phyloP scores from a whole-genome alignment of 2,113 vertebrate species.

The Alaudala cheleensis region DNA sequence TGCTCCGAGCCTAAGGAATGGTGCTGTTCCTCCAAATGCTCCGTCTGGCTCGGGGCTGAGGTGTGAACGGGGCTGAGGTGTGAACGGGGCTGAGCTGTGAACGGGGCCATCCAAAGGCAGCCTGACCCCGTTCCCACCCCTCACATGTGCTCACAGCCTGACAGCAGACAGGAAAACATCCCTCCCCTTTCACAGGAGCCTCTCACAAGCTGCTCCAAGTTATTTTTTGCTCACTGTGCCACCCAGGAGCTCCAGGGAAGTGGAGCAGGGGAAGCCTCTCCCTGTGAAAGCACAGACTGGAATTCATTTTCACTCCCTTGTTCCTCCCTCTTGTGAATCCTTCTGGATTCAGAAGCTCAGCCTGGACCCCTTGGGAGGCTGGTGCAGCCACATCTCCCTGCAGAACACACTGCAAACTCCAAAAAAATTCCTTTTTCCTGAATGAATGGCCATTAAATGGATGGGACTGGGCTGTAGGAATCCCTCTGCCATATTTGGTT shows the following conservation, averaged over 20 bases:
- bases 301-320: neutral
- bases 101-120: neutral
- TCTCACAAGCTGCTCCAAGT: neutral
- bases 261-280: neutral
- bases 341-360: neutral
- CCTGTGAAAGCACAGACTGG: neutral
- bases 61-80: neutral
- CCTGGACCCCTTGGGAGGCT: neutral
- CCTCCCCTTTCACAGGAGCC: neutral
- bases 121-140: neutral
- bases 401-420: neutral
- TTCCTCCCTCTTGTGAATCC: neutral
- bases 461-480: neutral
- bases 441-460: neutral
- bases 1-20: neutral
- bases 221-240: neutral
- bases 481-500: neutral
- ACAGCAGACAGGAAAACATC: neutral
- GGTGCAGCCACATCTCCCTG: neutral
- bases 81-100: neutral
- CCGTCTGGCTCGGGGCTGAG: neutral
- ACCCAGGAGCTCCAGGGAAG: neutral
- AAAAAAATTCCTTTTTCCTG: neutral
- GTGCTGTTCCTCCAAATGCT: neutral
- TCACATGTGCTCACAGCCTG: neutral